These are phyloP conservation scores for Orchesella cincta DNA, from an alignment of 1,140 invertebrate genomes.

Conservation along the genomic window DNA sequence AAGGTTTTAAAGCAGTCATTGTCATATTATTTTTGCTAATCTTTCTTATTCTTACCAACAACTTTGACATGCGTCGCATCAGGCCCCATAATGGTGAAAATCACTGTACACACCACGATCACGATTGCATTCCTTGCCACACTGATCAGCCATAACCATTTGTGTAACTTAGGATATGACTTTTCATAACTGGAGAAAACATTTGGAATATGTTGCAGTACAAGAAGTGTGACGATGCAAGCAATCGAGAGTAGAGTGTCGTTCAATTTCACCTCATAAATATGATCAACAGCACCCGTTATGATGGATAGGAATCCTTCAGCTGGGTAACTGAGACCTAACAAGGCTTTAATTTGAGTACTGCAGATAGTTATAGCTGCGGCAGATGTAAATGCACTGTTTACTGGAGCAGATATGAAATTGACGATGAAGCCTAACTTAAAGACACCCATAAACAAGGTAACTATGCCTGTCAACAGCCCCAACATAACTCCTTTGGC, in stretches of 20 bases:
- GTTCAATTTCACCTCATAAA: slow-evolving; percentile 63
- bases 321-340: slow-evolving; percentile 68
- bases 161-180: slow-evolving; percentile 35
- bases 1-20: slow-evolving; percentile 22
- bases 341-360: slow-evolving; percentile 77
- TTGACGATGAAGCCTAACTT: slow-evolving; percentile 84
- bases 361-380: slow-evolving; percentile 84
- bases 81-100: slow-evolving; percentile 62
- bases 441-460: slow-evolving; percentile 75
- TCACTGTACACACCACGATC: slow-evolving; percentile 62
- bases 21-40: slow-evolving; percentile 49
- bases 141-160: slow-evolving; percentile 54
- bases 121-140: slow-evolving; percentile 58
- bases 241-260: slow-evolving; percentile 70
- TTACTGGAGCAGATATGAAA: slow-evolving; percentile 85
- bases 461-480: slow-evolving; percentile 75
- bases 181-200: background rate
- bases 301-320: slow-evolving; percentile 72
- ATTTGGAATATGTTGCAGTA: slow-evolving; percentile 56
- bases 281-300: slow-evolving; percentile 65
- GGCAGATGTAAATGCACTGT: slow-evolving; percentile 86
- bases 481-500: slow-evolving; percentile 75
- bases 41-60: slow-evolving; percentile 13
- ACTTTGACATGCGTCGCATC: slow-evolving; percentile 52
- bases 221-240: slow-evolving; percentile 69